phyloP scores from a whole-genome alignment of 2,113 vertebrate species.

The Rissa tridactyla region DNA sequence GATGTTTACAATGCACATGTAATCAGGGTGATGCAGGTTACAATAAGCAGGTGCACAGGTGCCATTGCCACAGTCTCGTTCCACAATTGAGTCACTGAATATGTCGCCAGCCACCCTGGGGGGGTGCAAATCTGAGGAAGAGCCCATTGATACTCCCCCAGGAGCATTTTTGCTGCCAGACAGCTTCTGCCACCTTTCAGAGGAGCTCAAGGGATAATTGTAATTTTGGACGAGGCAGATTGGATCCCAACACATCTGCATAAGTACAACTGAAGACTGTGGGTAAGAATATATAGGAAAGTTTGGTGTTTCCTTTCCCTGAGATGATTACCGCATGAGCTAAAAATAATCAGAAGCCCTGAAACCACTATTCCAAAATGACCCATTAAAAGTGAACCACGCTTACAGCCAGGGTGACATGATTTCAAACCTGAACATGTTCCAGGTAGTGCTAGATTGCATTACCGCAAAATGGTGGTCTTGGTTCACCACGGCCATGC shows the following conservation, averaged over 20 bases:
- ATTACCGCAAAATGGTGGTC: not conserved
- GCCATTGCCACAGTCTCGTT: not conserved
- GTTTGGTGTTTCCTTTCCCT: not conserved
- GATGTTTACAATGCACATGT: not conserved
- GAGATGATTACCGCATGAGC: not conserved
- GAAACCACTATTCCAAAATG: not conserved
- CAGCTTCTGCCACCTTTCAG: not conserved
- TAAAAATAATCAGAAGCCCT: not conserved
- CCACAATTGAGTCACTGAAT: not conserved
- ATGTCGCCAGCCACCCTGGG: not conserved
- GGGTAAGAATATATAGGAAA: not conserved
- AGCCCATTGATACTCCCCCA: fast-evolving
- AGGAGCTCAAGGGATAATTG: not conserved
- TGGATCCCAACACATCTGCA: not conserved
- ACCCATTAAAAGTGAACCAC: not conserved
- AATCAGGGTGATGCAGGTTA: not conserved
- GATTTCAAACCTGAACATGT: not conserved
- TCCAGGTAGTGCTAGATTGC: not conserved
- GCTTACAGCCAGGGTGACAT: not conserved
- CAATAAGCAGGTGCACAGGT: not conserved
- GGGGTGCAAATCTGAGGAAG: not conserved
- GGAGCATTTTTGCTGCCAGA: not conserved
- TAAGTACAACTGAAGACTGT: not conserved
- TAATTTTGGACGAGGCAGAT: not conserved
- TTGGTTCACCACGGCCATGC: not conserved